These are phyloP conservation scores for Drosophila tanythrix DNA, from an alignment of 2,888 invertebrate species.

Conservation along the genomic window DNA sequence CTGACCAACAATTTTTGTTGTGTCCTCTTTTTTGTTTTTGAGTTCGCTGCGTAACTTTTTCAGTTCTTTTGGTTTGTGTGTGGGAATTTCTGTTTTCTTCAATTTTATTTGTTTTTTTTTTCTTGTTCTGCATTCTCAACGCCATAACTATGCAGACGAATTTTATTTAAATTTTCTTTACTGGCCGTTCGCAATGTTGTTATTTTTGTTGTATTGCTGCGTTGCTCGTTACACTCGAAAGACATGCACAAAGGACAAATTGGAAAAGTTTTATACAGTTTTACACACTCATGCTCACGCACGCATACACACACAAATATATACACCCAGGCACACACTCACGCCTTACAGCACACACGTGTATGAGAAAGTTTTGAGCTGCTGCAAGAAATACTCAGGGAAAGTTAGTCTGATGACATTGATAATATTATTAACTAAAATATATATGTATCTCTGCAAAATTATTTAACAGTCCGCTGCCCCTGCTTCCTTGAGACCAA, in stretches of 20 bases:
- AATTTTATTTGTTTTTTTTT: conserved; percentile 12
- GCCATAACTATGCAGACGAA: conserved; percentile 68
- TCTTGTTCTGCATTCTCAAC: conserved; percentile 41
- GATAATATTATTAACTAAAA: conserved; percentile 64
- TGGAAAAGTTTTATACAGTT: conserved; percentile 65
- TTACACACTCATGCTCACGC: conserved; percentile 31
- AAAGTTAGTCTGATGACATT: conserved; percentile 60
- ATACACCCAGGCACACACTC: conserved; percentile 2
- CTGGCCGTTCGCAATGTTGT: conserved; percentile 37
- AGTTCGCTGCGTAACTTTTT: conserved; percentile 53
- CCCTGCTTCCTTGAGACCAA: background rate
- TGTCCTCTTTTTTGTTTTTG: background rate
- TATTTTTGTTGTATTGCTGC: conserved; percentile 16
- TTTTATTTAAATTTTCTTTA: conserved; percentile 69
- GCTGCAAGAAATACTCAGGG: conserved; percentile 25
- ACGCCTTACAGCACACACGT: conserved; percentile 29
- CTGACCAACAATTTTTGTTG: conserved; percentile 42
- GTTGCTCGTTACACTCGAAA: conserved; percentile 66
- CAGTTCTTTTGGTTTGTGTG: conserved; percentile 13
- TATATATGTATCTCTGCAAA: conserved; percentile 25
- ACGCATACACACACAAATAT: background rate
- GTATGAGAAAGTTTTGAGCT: conserved; percentile 37
- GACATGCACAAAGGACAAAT: conserved; percentile 71
- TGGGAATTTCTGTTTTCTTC: conserved; percentile 11
- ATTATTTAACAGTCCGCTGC: conserved; percentile 15